These are phyloP conservation scores for Drosophila orena DNA, from an alignment of 1,140 invertebrate genomes.

Conservation along the genomic window DNA sequence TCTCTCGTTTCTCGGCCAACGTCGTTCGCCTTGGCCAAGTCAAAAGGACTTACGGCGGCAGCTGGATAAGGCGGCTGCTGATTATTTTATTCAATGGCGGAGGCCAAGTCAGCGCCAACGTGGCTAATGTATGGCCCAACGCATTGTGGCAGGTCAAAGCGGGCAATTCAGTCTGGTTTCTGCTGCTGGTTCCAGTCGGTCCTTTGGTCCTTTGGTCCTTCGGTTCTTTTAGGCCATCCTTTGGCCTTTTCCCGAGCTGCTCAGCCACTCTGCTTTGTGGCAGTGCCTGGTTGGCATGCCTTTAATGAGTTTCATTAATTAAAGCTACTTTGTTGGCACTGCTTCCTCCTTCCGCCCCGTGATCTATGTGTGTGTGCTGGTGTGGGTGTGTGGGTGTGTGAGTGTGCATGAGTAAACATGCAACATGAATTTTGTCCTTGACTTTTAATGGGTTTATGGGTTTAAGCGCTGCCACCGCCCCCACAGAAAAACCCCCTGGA, in stretches of 20 bases:
- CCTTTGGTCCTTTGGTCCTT: slow-evolving; percentile 2
- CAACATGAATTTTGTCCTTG: slow-evolving; percentile 81
- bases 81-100: slow-evolving; percentile 50
- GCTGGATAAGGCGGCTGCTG: slow-evolving; percentile 41
- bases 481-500: slow-evolving; percentile 3
- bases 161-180: slow-evolving; percentile 52
- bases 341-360: slow-evolving; percentile 43
- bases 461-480: slow-evolving; percentile 48
- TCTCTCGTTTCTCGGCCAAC: slow-evolving; percentile 18
- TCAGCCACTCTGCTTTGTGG: slow-evolving; percentile 18
- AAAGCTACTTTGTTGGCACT: slow-evolving; percentile 77
- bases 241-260: slow-evolving; percentile 16
- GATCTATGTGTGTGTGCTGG: slow-evolving; percentile 25
- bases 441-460: slow-evolving; percentile 84
- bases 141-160: slow-evolving; percentile 81
- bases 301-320: slow-evolving; percentile 84
- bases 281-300: slow-evolving; percentile 38
- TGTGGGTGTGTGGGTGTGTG: slow-evolving; percentile 14
- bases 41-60: slow-evolving; percentile 17
- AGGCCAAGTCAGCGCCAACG: slow-evolving; percentile 38
- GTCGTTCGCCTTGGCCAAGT: slow-evolving; percentile 48
- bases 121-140: slow-evolving; percentile 70
- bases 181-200: slow-evolving; percentile 18
- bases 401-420: slow-evolving; percentile 72
- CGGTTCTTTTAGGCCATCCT: slow-evolving; percentile 10